A percentile compares a stretch with the other conserved stretches of the same genome.
Conservation (phyloP, 2,797 vertebrate genomes). For the Todus mexicanus region DNA sequence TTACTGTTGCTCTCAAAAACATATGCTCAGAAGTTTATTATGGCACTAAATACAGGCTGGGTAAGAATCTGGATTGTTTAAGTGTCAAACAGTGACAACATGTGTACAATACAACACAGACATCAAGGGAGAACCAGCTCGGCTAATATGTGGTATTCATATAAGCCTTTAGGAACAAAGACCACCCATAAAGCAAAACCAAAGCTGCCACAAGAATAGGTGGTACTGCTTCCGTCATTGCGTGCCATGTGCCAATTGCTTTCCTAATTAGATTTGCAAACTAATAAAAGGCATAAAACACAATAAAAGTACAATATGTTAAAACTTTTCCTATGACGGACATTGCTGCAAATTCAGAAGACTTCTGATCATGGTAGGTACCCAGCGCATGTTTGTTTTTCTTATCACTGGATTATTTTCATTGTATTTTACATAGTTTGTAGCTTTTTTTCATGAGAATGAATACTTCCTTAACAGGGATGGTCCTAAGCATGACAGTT, state of each 20-base stretch:
- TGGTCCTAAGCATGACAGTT: not conserved
- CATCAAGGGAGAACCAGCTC: slow-evolving; percentile 65
- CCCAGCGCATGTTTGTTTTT: not conserved
- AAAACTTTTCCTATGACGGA: not conserved
- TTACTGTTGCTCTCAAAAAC: slow-evolving; percentile 43
- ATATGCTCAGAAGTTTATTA: slow-evolving; percentile 71
- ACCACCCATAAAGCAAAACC: slow-evolving; percentile 74
- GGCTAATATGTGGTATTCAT: slow-evolving; percentile 43
- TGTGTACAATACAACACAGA: slow-evolving; percentile 74
- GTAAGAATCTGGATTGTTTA: slow-evolving; percentile 76
- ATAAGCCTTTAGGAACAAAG: slow-evolving; percentile 39
- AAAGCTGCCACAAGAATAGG: slow-evolving; percentile 61
- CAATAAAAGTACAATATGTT: slow-evolving; percentile 37
- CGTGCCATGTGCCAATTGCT: slow-evolving; percentile 2
- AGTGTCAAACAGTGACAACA: slow-evolving; percentile 75
- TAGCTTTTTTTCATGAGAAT: not conserved
- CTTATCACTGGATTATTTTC: not conserved
- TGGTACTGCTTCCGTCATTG: slow-evolving; percentile 59
- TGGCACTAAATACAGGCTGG: slow-evolving; percentile 69
- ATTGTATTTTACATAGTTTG: not conserved
- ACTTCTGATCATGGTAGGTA: not conserved
- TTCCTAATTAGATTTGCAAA: slow-evolving; percentile 63
- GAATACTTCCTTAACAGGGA: not conserved
- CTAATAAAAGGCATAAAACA: slow-evolving; percentile 51
- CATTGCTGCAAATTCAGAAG: not conserved